phyloP scores from a whole-genome alignment of 2,888 invertebrate genomes.

The Metopia argyrocephala region DNA sequence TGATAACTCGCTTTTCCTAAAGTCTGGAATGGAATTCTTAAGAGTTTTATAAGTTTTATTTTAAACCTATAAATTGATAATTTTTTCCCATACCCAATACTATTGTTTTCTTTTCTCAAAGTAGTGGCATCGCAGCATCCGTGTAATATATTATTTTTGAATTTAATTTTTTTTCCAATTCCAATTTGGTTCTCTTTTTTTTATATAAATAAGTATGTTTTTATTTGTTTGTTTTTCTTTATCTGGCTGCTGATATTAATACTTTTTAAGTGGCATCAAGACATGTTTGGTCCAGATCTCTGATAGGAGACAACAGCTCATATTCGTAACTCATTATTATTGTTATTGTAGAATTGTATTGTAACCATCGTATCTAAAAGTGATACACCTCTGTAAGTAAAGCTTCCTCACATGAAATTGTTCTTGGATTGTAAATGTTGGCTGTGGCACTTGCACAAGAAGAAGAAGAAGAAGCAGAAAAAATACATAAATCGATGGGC shows the following conservation, averaged over 20 bases:
- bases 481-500: neutral
- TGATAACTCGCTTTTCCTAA: too few relatives aligned
- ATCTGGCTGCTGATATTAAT: conserved; percentile 34
- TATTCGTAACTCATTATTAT: conserved; percentile 28
- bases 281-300: conserved; percentile 55
- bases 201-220: too few relatives aligned
- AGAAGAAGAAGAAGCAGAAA: too few relatives aligned
- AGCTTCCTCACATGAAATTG: conserved; percentile 24
- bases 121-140: too few relatives aligned
- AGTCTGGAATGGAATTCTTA: too few relatives aligned
- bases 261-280: conserved; percentile 58
- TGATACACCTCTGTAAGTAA: neutral
- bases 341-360: conserved; percentile 10
- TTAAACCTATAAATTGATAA: too few relatives aligned
- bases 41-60: too few relatives aligned
- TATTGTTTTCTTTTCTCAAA: neutral
- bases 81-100: conserved; percentile 1
- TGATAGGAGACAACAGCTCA: conserved; percentile 25
- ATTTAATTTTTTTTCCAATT: conserved; percentile 26
- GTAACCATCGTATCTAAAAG: conserved; percentile 2
- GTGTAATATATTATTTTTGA: too few relatives aligned
- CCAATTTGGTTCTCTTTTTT: conserved; percentile 3
- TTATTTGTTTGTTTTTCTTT: neutral
- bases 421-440: neutral
- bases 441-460: neutral